These are phyloP conservation scores for Nymphalis polychloros DNA, from an alignment of 2,888 invertebrate genomes.

Conservation along the genomic window DNA sequence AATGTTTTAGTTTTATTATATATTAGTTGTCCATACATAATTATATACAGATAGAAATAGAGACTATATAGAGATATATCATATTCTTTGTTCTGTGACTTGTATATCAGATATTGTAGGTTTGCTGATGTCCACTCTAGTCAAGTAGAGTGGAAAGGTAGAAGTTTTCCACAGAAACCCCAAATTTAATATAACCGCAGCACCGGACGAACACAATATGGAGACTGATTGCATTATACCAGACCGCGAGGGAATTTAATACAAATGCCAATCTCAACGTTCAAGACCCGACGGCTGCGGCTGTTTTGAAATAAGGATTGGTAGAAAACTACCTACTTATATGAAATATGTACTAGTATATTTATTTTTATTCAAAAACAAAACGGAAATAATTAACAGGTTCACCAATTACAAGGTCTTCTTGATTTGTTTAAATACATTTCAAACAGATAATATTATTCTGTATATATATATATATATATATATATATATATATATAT, in stretches of 20 bases:
- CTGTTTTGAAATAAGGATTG: constrained; percentile 10
- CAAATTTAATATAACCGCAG: constrained; percentile 25
- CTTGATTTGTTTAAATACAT: not conserved
- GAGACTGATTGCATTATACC: constrained; percentile 30
- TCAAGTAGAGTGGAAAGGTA: constrained; percentile 3
- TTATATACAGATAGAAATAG: no score
- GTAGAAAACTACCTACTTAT: constrained; percentile 13
- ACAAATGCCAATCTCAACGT: constrained; percentile 28
- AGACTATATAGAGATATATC: no score
- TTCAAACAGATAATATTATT: not conserved
- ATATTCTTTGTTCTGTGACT: no score
- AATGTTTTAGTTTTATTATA: no score
- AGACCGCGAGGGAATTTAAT: constrained; percentile 24
- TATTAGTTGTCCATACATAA: no score
- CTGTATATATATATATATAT: no score
- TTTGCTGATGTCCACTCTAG: not conserved
- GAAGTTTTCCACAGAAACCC: constrained; percentile 6
- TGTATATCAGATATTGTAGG: not conserved
- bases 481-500: no score
- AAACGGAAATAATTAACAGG: no score
- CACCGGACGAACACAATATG: constrained; percentile 20
- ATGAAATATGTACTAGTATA: not conserved
- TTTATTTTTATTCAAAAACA: not conserved
- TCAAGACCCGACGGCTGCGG: constrained; percentile 24
- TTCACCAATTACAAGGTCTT: not conserved